Base-by-base conservation (phyloP, 2,797 vertebrate genomes). In the Phataginus tricuspis region DNA sequence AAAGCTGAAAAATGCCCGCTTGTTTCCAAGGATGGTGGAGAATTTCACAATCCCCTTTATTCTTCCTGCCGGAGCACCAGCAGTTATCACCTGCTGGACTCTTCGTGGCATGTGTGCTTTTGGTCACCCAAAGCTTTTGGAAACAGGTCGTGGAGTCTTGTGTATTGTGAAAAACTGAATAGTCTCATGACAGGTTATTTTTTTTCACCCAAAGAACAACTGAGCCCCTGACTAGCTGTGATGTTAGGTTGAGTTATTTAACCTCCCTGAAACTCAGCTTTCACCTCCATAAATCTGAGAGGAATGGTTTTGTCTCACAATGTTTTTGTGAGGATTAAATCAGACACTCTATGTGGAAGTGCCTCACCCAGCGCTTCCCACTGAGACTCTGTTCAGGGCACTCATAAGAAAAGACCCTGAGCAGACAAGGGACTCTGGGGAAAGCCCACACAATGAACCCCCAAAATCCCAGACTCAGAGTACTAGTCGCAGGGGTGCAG, bases 31-130 rank as follows among this genome's bases (percentile, higher is more conserved):
- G 69, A 63, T 3, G 14, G 31, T n/a, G 21, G 68, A 89, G 83
- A 84, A 82, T 86, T 88, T 92, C 93, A 80, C 59, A 87, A 61
- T 21, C 80, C 37, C 23, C 5, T 84, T 83, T 86, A 69, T 51
- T 86, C 39, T 93, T 72, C 12, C 4, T 96, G 87, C n/a, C 85
- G 68, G n/a, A 51, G 86, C 87, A 87, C 80, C 31, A 93, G 71
- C 75, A 96, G 74, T 97, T 97, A 96, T 93, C 86, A 94, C 96
- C 66, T 85, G 27, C 86, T 49, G 79, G 79, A 90, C 49, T 71
- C 59, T 86, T 83, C 19, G 16, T 34, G 72, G 21, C 1, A 59
- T 27, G 37, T 78, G 29, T 71, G 39, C 42, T 59, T 63, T 3
- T 83, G 45, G 53, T 68, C 90, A 72, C 78, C 16, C 53, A 53